A percentile compares a stretch with the other conserved stretches of the same genome.
Evolutionary conservation across 2,113 vertebrate genomes (phyloP).

Genomic region (Phylloscopus whistleri): DNA sequence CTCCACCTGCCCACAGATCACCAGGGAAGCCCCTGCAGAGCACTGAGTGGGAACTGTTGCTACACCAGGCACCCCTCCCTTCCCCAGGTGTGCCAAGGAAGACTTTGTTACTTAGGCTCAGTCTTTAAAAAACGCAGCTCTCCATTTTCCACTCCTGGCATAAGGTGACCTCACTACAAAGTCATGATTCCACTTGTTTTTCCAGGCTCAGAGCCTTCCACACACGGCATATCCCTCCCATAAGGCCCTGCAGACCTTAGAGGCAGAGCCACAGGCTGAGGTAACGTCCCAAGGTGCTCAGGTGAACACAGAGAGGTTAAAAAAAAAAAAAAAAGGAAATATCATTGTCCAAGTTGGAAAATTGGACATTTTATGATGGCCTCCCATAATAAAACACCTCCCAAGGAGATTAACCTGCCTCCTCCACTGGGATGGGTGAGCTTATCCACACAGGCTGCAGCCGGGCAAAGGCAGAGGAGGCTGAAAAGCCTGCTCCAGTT

Average conservation of each 20-base stretch:
- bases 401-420: not conserved
- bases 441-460: not conserved
- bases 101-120: not conserved
- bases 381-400: not conserved
- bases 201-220: not conserved
- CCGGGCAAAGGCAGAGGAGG: not conserved
- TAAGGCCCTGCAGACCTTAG: not conserved
- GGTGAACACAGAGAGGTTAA: not conserved
- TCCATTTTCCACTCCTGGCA: accelerated
- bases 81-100: not conserved
- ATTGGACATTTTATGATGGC: no score
- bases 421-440: not conserved
- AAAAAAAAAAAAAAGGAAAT: not conserved
- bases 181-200: not conserved
- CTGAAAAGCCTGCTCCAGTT: not conserved
- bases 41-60: not conserved
- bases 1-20: not conserved
- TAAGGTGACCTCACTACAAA: not conserved
- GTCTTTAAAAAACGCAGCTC: not conserved
- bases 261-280: not conserved
- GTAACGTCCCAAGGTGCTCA: not conserved
- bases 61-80: not conserved
- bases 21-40: not conserved
- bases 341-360: not conserved
- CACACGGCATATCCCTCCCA: not conserved